Base-by-base conservation (phyloP, 2,888 invertebrate genomes). In the Drosophila sordidula region DNA sequence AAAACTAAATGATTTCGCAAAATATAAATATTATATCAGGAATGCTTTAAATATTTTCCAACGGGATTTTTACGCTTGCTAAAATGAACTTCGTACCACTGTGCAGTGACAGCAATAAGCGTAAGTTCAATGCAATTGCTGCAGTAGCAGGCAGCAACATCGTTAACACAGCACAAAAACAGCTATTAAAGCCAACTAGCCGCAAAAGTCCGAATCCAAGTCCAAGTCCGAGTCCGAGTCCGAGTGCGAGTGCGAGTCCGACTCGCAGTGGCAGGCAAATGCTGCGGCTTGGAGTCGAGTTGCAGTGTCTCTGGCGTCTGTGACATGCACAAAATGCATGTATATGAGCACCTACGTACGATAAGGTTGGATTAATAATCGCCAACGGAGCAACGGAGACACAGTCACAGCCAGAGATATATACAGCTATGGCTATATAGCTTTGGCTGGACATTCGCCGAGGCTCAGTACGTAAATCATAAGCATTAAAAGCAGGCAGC, bases 321-420 rank as follows among this genome's bases (percentile, higher is more conserved):
- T 85, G 88, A 88, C 87, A 84, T 88, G 83, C 83, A 86, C 80
- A 84, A 88, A 88, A 86, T 88, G 88, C 88, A 87, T 87, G 88
- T 87, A 82, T 87, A 85, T 82, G 88, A 82, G 88, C 82, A 87
- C 73, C 82, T 78, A 82, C 68, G 45, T 56, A 70, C 86, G 88
- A 82, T 88, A 83, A 87, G 80, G 70, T 63, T 67, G 58, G 71
- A 65, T 82, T 82, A 87, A 82, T 82, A 85, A 87, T 70, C 81
- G 82, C 79, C 72, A 18, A 18, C 18, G 54, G 39, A 68, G 66
- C 56, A 52, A 14, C 29, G 59, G 32, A 9, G 6, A 59, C 49
- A 42, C 6, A 66, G 58, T 51, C 49, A 59, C 12, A 50, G 55
- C 46, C 45, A 63, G 16, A 61, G 22, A 44, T 12, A 59, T 16